Conservation (phyloP, 30 jellyfish, hydroid and myxozoan genomes). For the Phacellophora camtschatica region DNA sequence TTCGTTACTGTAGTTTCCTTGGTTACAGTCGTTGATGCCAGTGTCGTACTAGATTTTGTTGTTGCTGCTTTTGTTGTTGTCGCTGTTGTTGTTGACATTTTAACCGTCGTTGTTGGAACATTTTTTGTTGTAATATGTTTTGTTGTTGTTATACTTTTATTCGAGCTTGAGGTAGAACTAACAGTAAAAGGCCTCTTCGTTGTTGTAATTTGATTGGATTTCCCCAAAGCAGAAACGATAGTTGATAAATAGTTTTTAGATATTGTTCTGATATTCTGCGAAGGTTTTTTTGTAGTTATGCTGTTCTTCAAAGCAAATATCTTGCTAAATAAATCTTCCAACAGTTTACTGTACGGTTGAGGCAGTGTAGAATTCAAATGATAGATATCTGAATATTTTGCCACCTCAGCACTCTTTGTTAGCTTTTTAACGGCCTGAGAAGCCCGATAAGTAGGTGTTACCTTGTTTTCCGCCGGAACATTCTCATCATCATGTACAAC, state of each 20-base stretch:
- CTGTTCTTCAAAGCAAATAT: background rate
- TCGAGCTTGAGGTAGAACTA: background rate
- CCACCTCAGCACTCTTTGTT: background rate
- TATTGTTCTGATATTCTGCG: background rate
- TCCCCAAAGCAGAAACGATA: background rate
- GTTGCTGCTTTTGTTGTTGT: background rate
- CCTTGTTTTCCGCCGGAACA: background rate
- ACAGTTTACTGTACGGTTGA: slow-evolving; percentile 27
- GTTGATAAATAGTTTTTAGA: background rate
- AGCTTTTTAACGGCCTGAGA: background rate
- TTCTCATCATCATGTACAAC: slow-evolving; percentile 33
- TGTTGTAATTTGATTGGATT: too few species aligned
- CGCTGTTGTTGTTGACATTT: background rate
- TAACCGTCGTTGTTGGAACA: background rate
- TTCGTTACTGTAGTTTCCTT: background rate
- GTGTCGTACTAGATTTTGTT: background rate
- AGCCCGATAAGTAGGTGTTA: background rate
- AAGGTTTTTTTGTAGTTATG: background rate
- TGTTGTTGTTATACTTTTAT: background rate
- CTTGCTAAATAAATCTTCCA: slow-evolving; percentile 37
- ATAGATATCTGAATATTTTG: slow-evolving; percentile 36
- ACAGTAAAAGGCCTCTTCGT: too few species aligned
- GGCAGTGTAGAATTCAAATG: background rate
- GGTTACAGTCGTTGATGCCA: background rate
- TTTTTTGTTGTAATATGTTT: background rate